Evolutionary conservation across 2,888 invertebrate species (phyloP), one percentile per base, ranked within the genome.

Genomic region (Rhogogaster chlorosoma): DNA sequence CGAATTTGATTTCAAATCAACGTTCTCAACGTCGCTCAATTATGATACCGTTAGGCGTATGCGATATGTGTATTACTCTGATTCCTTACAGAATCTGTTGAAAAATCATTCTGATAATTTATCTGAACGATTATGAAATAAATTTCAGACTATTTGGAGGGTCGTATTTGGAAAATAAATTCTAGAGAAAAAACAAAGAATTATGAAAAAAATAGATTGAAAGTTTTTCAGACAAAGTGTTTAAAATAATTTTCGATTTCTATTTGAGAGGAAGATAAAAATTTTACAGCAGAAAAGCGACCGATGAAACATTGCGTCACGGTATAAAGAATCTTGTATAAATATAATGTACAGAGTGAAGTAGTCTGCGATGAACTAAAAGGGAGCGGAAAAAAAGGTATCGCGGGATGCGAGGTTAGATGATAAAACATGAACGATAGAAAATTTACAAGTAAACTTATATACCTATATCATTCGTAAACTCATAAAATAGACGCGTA

Each of bases 321-420:
- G 22, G 6, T 22, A 61, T 26, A 61, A 26, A 26, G 61, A 61
- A 61, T 2, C 26, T 26, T 26, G 61, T 61, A 10, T 26, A 26
- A 61, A 73, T 22, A 77, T 12, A 15, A n/a, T 32, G 32, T 53
- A 29, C 53, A n/a, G 57, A 80, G 26, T 80, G 57, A 61, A 57
- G 36, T 80, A 80, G 61, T 80, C 80, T n/a, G n/a, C n/a, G 32
- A 80, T 61, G 61, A 80, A 61, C 18, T 18, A 61, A 80, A 80
- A 22, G 18, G 38, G 15, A 61, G 22, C 53, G 49, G 10, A 42
- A 22, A 61, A 38, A 61, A 49, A 45, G 2, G 18, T 38, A 10
- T n/a, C 15, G 15, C 29, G 38, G 36, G 32, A 38, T 57, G n/a
- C 26, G 80, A 57, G 61, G 80, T 80, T 80, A 38, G 36, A 80